Base-by-base conservation (phyloP, 1,140 invertebrate genomes). In the Copidosoma floridanum region DNA sequence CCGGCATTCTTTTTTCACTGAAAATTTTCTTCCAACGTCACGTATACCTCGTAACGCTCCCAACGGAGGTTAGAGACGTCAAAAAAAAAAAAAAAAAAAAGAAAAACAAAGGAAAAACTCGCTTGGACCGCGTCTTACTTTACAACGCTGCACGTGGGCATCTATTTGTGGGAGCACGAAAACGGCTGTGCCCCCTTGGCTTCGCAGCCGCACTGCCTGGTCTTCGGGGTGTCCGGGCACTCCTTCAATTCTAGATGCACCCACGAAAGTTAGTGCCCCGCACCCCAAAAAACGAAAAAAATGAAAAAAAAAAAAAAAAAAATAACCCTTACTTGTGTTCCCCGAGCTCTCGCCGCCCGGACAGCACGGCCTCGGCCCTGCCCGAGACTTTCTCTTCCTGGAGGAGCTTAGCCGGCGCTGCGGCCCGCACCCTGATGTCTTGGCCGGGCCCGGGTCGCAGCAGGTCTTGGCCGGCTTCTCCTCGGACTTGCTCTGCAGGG, bases 161-260 rank as follows among this genome's bases (percentile, higher is more conserved):
- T 8, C 14, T 14, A 35, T 35, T 35, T 35, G 32, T n/a, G n/a
- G n/a, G n/a, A n/a, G 16, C 50, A 59, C 1, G 12, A 18, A 24
- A n/a, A 0, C 23, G 18, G 21, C 24, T 44, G 37, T 5, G 43
- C 27, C 12, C 61, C 57, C 44, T 67, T 70, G 5, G 60, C 23
- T 4, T 57, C 11, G 26, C 71, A 72, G 10, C 71, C 71, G n/a
- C 69, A 73, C 41, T 71, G 68, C 14, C 59, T 64, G 7, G 38
- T 24, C 10, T 64, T 47, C n/a, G 16, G 8, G 29, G 1, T 2
- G 44, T 27, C 11, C 43, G 21, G 24, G 20, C 10, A 7, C 18
- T 21, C 40, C n/a, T n/a, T n/a, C n/a, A n/a, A n/a, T n/a, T n/a
- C n/a, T 14, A 35, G 32, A 35, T 8, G 32, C 32, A 35, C 32